Evolutionary conservation across 2,113 vertebrate genomes (phyloP).

Genomic region (Gulo gulo): DNA sequence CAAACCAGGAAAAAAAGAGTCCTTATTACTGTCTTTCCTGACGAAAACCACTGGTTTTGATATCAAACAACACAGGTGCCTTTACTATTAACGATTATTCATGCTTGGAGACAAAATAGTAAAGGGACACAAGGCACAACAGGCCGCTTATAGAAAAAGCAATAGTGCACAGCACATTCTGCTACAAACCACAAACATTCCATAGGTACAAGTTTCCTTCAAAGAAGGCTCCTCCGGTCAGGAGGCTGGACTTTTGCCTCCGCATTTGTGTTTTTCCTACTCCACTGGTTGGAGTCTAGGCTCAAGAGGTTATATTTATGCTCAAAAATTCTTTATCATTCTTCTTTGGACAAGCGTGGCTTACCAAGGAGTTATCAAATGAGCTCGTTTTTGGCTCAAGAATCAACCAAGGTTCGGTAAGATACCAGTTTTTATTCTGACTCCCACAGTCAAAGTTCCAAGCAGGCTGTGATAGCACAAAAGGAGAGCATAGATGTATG

Average conservation of each 20-base stretch:
- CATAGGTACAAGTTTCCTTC: neutral
- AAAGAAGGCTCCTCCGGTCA: neutral
- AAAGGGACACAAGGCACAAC: neutral
- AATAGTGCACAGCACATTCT: neutral
- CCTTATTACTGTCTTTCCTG: neutral
- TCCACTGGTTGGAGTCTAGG: neutral
- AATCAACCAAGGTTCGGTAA: neutral
- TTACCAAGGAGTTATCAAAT: neutral
- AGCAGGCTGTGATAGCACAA: neutral
- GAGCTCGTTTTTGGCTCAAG: neutral
- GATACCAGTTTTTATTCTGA: neutral
- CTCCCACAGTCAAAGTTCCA: neutral
- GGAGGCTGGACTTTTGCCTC: neutral
- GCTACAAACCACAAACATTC: neutral
- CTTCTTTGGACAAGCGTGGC: neutral
- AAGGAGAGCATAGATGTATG: neutral
- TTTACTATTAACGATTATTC: slow-evolving; percentile 3
- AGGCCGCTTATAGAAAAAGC: neutral
- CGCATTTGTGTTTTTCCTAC: neutral
- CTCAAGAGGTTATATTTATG: neutral
- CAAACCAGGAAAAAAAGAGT: neutral
- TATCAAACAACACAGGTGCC: neutral
- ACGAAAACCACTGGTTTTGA: neutral
- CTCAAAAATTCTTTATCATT: neutral
- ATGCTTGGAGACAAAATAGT: neutral